Evolutionary conservation across 2,888 invertebrate genomes (phyloP).

Genomic region (Protophormia terraenovae): DNA sequence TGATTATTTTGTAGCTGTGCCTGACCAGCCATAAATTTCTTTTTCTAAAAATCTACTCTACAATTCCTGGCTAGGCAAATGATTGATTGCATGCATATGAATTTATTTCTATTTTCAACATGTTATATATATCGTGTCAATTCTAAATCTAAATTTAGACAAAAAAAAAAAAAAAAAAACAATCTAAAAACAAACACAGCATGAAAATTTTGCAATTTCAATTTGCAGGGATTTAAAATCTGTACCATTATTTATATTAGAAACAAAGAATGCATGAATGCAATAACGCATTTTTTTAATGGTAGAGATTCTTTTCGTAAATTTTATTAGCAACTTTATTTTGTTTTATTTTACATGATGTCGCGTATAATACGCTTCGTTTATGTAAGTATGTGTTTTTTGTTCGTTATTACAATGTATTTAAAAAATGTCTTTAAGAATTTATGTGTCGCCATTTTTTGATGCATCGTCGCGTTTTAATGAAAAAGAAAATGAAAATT

Average conservation of each 20-base stretch:
- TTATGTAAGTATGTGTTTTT: neutral
- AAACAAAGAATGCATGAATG: slow-evolving; percentile 53
- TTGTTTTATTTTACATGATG: neutral
- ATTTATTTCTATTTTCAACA: slow-evolving; percentile 1
- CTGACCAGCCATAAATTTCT: neutral
- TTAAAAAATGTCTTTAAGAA: neutral
- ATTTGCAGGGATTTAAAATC: neutral
- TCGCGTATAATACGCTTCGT: neutral
- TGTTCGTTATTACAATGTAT: neutral
- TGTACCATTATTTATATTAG: no score
- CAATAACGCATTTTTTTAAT: slow-evolving; percentile 56
- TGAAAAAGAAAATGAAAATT: neutral
- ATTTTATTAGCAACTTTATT: neutral
- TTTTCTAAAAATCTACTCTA: neutral
- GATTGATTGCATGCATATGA: slow-evolving; percentile 40
- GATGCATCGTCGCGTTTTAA: slow-evolving; percentile 1
- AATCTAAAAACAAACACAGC: slow-evolving; percentile 12
- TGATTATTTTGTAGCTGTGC: neutral
- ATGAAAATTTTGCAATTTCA: slow-evolving; percentile 1
- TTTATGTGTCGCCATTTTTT: slow-evolving; percentile 33
- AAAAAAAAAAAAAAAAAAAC: no score
- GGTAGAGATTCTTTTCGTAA: neutral
- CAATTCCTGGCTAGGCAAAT: slow-evolving; percentile 23
- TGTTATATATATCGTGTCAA: slow-evolving; percentile 36
- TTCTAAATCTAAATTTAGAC: slow-evolving; percentile 52